Conservation (phyloP, 2,797 vertebrate species). For the Coranthus polyacanthus region DNA sequence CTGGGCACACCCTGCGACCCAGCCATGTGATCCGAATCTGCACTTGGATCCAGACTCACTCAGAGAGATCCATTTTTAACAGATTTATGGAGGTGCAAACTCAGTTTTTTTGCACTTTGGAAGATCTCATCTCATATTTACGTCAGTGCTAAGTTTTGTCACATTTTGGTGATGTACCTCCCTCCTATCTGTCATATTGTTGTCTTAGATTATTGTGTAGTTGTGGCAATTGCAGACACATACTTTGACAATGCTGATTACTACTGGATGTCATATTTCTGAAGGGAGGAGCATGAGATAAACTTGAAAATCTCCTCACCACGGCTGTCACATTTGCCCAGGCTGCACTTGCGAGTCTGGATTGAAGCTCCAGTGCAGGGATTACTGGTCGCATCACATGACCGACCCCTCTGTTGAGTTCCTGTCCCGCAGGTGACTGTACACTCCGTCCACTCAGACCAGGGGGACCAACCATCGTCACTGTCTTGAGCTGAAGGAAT, state of each 20-base stretch:
- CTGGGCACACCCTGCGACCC: conserved; percentile 61
- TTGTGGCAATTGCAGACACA: conserved; percentile 19
- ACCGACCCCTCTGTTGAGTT: conserved; percentile 96
- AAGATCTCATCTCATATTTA: conserved; percentile 45
- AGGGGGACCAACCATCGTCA: conserved; percentile 96
- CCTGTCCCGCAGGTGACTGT: conserved; percentile 95
- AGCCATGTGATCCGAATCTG: conserved; percentile 45
- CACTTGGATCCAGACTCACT: conserved; percentile 37
- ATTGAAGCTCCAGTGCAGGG: conserved; percentile 94
- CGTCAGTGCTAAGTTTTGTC: conserved; percentile 39
- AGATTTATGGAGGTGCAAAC: conserved; percentile 57
- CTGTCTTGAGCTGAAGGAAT: conserved; percentile 83
- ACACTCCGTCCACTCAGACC: conserved; percentile 99
- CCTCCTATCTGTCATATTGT: conserved; percentile 33
- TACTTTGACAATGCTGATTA: conserved; percentile 27
- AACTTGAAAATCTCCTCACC: conserved; percentile 84
- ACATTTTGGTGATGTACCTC: conserved; percentile 36
- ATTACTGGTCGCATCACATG: conserved; percentile 96
- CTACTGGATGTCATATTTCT: conserved; percentile 21
- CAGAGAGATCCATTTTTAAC: conserved; percentile 43
- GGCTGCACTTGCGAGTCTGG: conserved; percentile 95
- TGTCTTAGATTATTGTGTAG: conserved; percentile 32
- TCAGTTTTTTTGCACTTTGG: conserved; percentile 33
- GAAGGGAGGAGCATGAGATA: conserved; percentile 5
- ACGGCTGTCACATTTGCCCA: conserved; percentile 94